A percentile compares a stretch with the other conserved stretches of the same genome.
Conservation (phyloP, 2,888 invertebrate species). For the Meteorus colon region DNA sequence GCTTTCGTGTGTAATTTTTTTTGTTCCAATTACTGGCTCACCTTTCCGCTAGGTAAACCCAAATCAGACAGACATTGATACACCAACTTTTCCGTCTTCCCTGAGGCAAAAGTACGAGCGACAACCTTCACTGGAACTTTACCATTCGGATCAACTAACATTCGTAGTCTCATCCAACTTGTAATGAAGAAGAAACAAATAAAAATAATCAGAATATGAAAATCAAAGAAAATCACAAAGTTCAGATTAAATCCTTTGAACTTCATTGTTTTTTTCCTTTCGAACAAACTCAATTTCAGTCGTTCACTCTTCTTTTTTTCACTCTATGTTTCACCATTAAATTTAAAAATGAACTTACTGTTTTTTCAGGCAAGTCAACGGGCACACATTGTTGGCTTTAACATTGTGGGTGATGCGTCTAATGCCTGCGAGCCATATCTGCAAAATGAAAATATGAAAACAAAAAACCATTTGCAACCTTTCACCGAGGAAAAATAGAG, state of each 20-base stretch:
- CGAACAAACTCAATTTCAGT: not conserved
- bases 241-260: not conserved
- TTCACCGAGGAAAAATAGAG: not conserved
- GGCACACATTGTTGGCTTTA: constrained; percentile 99
- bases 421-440: constrained; percentile 97
- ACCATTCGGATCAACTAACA: constrained; percentile 93
- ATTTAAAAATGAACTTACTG: constrained; percentile 87
- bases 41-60: constrained; percentile 93
- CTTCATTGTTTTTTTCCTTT: no score
- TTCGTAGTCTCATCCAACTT: constrained; percentile 99
- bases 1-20: constrained; percentile 3
- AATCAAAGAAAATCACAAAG: not conserved
- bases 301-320: not conserved
- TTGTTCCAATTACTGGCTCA: constrained; percentile 58
- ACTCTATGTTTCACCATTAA: constrained; percentile 20
- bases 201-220: not conserved
- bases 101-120: constrained; percentile 98
- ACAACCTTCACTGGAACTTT: constrained; percentile 98
- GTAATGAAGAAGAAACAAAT: constrained; percentile 35
- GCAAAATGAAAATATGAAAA: constrained; percentile 56
- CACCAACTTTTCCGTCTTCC: constrained; percentile 98
- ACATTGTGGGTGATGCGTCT: constrained; percentile 98
- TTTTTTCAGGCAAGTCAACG: constrained; percentile 98
- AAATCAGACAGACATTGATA: constrained; percentile 97
- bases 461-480: not conserved